A percentile compares a stretch with the other conserved stretches of the same genome.
phyloP scores from a whole-genome alignment of 2,888 invertebrate species.

The Stenodera caucasica region DNA sequence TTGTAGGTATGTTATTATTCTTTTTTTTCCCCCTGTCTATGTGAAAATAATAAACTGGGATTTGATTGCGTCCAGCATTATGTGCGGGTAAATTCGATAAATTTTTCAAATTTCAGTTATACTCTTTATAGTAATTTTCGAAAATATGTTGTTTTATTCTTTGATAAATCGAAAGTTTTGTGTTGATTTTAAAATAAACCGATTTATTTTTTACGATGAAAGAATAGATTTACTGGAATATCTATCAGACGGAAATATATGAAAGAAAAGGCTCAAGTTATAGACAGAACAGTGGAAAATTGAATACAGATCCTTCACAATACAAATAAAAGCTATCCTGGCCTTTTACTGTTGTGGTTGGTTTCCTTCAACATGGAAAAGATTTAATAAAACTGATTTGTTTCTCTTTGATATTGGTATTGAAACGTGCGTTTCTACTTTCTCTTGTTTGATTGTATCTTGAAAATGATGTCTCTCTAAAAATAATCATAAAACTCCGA shows the following conservation, averaged over 20 bases:
- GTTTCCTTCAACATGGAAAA: not conserved
- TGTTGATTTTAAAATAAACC: no score
- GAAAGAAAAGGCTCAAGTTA: no score
- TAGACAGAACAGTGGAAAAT: not conserved
- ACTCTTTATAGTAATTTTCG: no score
- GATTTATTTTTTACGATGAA: not conserved
- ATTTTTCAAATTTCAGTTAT: no score
- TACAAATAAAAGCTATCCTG: not conserved
- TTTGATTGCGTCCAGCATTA: not conserved
- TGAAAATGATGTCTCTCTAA: no score
- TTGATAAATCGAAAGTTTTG: no score
- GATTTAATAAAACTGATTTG: not conserved
- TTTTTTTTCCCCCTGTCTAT: no score
- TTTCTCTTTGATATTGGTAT: constrained; percentile 1
- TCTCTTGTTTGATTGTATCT: not conserved
- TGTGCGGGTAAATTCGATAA: no score
- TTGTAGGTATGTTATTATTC: constrained; percentile 1
- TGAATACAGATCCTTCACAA: not conserved
- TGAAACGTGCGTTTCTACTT: not conserved
- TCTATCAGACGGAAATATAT: not conserved
- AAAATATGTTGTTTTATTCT: no score
- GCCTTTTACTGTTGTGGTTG: not conserved
- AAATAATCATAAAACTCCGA: no score
- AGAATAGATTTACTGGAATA: not conserved
- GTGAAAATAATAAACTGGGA: no score